Conservation (phyloP, 1,140 invertebrate genomes). For the Macrobrachium rosenbergii region DNA sequence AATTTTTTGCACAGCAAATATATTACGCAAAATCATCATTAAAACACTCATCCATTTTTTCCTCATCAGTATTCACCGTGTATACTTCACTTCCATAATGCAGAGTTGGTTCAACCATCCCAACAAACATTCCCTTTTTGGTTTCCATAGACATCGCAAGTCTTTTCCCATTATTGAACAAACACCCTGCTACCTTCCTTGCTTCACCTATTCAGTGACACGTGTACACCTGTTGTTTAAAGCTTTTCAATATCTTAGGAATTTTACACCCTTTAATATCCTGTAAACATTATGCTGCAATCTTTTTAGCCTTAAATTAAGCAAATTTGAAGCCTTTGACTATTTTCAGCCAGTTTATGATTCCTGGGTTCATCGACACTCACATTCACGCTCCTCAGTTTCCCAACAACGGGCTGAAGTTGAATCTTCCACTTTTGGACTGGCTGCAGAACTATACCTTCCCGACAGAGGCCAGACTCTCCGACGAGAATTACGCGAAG, state of each 20-base stretch:
- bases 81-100: too few relatives aligned
- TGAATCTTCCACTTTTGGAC: slow-evolving; percentile 83
- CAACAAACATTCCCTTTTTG: too few relatives aligned
- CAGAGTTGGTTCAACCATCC: too few relatives aligned
- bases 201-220: too few relatives aligned
- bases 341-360: slow-evolving; percentile 78
- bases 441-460: slow-evolving; percentile 90
- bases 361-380: slow-evolving; percentile 89
- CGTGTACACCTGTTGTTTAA: too few relatives aligned
- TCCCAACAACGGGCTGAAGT: slow-evolving; percentile 84
- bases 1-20: too few relatives aligned
- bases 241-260: not conserved
- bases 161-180: too few relatives aligned
- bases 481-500: slow-evolving; percentile 78
- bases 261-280: not conserved
- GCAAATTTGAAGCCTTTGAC: slow-evolving; percentile 5
- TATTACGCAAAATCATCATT: too few relatives aligned
- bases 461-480: slow-evolving; percentile 82
- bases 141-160: too few relatives aligned
- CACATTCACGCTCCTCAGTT: slow-evolving; percentile 92
- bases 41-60: too few relatives aligned
- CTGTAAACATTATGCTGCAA: not conserved
- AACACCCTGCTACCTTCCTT: too few relatives aligned
- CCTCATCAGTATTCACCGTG: too few relatives aligned
- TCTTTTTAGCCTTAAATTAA: not conserved